These are phyloP conservation scores for Parazoanthus atlanticus DNA, from an alignment of 92 coral and sea anemone genomes.

Conservation along the genomic window DNA sequence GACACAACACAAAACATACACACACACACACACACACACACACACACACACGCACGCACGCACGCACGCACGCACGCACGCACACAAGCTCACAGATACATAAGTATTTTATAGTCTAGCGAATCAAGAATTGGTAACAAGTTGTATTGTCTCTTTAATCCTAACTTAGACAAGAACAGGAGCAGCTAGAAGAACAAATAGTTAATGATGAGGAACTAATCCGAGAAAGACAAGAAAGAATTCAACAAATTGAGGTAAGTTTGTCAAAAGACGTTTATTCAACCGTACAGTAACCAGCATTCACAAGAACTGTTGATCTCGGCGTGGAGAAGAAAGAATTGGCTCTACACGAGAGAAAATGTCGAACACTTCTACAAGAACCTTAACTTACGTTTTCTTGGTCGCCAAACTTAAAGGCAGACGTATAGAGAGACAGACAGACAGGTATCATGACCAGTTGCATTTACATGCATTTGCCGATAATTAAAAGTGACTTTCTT, in stretches of 20 bases:
- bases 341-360: background rate
- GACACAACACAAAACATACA: too few relatives aligned
- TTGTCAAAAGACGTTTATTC: too few relatives aligned
- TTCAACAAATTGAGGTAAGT: constrained; percentile 87
- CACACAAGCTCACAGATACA: background rate
- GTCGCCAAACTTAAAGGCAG: background rate
- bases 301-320: background rate
- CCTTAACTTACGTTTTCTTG: too few relatives aligned
- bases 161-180: constrained; percentile 70
- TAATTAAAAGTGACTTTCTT: too few relatives aligned
- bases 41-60: too few relatives aligned
- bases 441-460: background rate
- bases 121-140: background rate
- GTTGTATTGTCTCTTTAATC: background rate
- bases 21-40: too few relatives aligned
- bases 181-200: constrained; percentile 81
- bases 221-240: constrained; percentile 87
- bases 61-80: too few relatives aligned
- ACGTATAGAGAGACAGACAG: background rate
- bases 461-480: too few relatives aligned
- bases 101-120: background rate
- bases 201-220: constrained; percentile 80
- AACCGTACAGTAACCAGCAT: background rate
- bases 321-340: background rate
- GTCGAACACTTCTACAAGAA: too few relatives aligned